Conservation (phyloP, 2,888 invertebrate genomes). For the Aspidiotus rigidus region DNA sequence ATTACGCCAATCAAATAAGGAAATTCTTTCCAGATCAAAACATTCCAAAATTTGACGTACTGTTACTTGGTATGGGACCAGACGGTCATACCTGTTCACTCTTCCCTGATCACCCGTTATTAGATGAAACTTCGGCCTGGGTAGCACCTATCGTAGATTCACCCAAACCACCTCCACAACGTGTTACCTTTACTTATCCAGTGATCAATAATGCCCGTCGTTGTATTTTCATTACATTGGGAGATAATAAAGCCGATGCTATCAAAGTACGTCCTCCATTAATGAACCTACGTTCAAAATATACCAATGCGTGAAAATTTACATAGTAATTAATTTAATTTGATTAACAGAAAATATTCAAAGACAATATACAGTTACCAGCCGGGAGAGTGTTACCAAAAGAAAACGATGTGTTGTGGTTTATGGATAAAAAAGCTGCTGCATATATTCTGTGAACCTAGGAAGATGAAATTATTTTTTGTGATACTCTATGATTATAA, state of each 20-base stretch:
- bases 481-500: neutral
- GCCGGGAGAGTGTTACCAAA: conserved; percentile 63
- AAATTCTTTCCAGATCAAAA: conserved; percentile 51
- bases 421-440: conserved; percentile 40
- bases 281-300: too few species aligned
- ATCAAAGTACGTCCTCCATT: conserved; percentile 55
- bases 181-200: conserved; percentile 86
- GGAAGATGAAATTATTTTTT: neutral
- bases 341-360: conserved; percentile 57
- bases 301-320: neutral
- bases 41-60: conserved; percentile 69
- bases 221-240: conserved; percentile 76
- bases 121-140: conserved; percentile 55
- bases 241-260: conserved; percentile 79
- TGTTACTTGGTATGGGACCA: conserved; percentile 92
- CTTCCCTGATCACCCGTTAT: conserved; percentile 70
- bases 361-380: conserved; percentile 66
- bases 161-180: conserved; percentile 85
- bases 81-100: conserved; percentile 97
- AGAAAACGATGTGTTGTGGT: conserved; percentile 57
- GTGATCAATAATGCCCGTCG: conserved; percentile 75
- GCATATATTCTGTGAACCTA: conserved; percentile 9
- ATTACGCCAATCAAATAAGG: conserved; percentile 60
- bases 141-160: conserved; percentile 83
- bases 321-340: neutral